phyloP scores from a whole-genome alignment of 2,797 vertebrate species.

The Taeniopygia guttata region DNA sequence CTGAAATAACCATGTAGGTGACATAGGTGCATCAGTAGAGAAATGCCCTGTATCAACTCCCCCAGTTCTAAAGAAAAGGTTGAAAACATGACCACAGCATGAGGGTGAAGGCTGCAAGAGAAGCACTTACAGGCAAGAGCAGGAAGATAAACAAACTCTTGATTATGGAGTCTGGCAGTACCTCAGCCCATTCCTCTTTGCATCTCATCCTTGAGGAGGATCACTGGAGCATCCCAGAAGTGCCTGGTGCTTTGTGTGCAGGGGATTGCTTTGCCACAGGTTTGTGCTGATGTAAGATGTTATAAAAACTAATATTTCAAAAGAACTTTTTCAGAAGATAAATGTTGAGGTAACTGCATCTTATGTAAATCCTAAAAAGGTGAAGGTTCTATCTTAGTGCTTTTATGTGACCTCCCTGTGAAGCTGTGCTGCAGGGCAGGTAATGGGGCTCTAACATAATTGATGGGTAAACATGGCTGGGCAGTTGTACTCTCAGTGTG shows the following conservation, averaged over 20 bases:
- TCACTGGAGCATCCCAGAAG: neutral
- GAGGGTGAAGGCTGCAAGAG: neutral
- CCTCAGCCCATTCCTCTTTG: neutral
- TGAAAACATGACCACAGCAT: neutral
- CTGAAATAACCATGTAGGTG: rapidly evolving
- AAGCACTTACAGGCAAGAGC: neutral
- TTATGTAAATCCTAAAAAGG: neutral
- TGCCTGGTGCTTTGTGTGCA: neutral
- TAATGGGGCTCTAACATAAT: neutral
- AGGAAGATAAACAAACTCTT: neutral
- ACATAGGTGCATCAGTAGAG: neutral
- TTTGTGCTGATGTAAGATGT: neutral
- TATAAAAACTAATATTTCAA: neutral
- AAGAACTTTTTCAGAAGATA: neutral
- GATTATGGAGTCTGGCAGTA: neutral
- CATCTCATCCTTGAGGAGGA: neutral
- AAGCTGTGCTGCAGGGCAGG: neutral
- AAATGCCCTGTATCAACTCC: neutral
- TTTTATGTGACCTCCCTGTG: rapidly evolving
- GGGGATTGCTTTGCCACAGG: neutral
- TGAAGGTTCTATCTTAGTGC: neutral
- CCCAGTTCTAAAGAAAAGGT: neutral
- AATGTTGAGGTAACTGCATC: neutral
- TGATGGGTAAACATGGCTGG: neutral
- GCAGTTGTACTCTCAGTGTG: neutral